These are phyloP conservation scores for Vulpes ferrilata DNA, from an alignment of 2,113 vertebrate species.

Conservation along the genomic window DNA sequence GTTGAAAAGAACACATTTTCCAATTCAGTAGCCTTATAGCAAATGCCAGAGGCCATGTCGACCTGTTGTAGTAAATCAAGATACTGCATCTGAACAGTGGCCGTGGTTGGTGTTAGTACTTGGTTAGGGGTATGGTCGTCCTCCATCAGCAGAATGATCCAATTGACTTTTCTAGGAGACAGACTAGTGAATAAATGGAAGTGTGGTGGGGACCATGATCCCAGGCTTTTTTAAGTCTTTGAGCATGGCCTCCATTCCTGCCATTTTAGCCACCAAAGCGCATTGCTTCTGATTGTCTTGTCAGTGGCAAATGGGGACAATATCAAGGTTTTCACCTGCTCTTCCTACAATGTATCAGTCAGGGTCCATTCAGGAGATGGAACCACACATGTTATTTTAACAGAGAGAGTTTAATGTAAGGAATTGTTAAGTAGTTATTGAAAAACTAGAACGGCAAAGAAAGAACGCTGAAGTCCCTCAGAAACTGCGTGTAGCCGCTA, in stretches of 20 bases:
- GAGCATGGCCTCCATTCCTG: neutral
- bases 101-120: neutral
- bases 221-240: neutral
- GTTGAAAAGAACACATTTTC: conserved; percentile 59
- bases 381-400: neutral
- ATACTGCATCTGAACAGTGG: neutral
- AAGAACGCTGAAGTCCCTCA: neutral
- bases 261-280: neutral
- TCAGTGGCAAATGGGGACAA: neutral
- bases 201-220: too few relatives aligned
- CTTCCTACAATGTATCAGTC: neutral
- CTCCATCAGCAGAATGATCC: too few relatives aligned
- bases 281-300: neutral
- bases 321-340: neutral
- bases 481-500: neutral
- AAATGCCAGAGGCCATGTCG: neutral
- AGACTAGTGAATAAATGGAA: neutral
- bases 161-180: neutral
- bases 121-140: neutral
- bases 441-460: neutral
- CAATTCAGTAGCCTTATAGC: neutral
- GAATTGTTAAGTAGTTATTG: neutral
- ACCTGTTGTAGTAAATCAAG: neutral
- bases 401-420: neutral
- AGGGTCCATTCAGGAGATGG: neutral